A percentile compares a stretch with the other conserved stretches of the same genome.
Evolutionary conservation across 2,888 invertebrate species (phyloP).

Genomic region (Vanessa cardui): DNA sequence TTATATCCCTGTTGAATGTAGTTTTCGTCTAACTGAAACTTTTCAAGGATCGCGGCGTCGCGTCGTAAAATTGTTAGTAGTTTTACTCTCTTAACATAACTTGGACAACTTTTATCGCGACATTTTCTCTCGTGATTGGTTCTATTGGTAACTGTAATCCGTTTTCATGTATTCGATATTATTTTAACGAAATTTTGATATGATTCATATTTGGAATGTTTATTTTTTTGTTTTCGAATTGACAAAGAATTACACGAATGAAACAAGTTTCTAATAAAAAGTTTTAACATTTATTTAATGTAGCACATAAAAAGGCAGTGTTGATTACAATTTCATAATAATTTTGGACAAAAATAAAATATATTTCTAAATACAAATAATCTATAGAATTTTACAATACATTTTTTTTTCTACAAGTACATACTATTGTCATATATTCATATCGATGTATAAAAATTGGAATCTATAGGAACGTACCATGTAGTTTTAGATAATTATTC

Average conservation of each 20-base stretch:
- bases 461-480: constrained; percentile 36
- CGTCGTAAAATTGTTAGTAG: constrained; percentile 23
- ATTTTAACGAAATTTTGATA: constrained; percentile 8
- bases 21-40: constrained; percentile 14
- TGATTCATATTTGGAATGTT: neutral
- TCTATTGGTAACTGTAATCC: constrained; percentile 3
- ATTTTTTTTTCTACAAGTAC: neutral
- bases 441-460: constrained; percentile 44
- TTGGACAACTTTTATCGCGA: constrained; percentile 7
- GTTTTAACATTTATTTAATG: constrained; percentile 43
- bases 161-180: constrained; percentile 2
- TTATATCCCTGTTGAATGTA: constrained; percentile 26
- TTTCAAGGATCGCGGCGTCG: constrained; percentile 14
- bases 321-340: constrained; percentile 40
- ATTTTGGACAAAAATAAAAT: constrained; percentile 32
- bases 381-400: constrained; percentile 5
- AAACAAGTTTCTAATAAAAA: neutral
- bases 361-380: constrained; percentile 21
- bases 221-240: neutral
- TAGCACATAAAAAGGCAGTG: constrained; percentile 47
- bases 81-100: constrained; percentile 4
- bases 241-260: neutral
- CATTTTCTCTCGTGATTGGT: constrained; percentile 9
- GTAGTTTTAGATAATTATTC: constrained; percentile 20
- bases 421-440: constrained; percentile 37